phyloP scores from a whole-genome alignment of 2,888 invertebrate species.

The Coronaproctus castanopsis region DNA sequence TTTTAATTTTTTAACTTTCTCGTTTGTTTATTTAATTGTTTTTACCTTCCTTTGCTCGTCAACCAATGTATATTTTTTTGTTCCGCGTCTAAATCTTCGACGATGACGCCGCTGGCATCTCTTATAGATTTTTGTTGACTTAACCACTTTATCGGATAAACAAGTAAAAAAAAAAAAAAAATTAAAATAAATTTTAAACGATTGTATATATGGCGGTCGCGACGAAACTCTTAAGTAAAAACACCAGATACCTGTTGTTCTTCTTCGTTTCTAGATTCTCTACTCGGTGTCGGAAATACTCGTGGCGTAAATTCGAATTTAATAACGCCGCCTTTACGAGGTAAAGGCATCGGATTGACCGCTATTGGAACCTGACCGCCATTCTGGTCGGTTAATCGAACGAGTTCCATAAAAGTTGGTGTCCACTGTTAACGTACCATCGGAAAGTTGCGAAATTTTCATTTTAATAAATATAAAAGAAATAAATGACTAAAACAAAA shows the following conservation, averaged over 20 bases:
- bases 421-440: too few relatives aligned
- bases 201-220: neutral
- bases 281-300: constrained; percentile 57
- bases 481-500: too few relatives aligned
- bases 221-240: neutral
- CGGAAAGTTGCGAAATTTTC: too few relatives aligned
- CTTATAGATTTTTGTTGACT: neutral
- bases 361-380: too few relatives aligned
- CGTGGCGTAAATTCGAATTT: constrained; percentile 51
- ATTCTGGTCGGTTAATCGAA: too few relatives aligned
- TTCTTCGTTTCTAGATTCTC: constrained; percentile 46
- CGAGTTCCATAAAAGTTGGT: too few relatives aligned
- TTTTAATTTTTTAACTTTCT: too few relatives aligned
- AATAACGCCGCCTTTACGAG: constrained; percentile 37
- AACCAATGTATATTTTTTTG: neutral
- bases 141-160: too few relatives aligned
- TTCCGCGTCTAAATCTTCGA: neutral
- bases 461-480: too few relatives aligned
- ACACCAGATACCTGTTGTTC: constrained; percentile 40
- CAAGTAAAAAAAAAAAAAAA: neutral
- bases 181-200: neutral
- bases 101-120: neutral
- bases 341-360: constrained; percentile 29
- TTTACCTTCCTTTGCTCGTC: neutral
- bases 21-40: too few relatives aligned